Evolutionary conservation across 1,140 invertebrate genomes (phyloP), one percentile per base, ranked within the genome.

Genomic region (Melipona quadrifasciata): DNA sequence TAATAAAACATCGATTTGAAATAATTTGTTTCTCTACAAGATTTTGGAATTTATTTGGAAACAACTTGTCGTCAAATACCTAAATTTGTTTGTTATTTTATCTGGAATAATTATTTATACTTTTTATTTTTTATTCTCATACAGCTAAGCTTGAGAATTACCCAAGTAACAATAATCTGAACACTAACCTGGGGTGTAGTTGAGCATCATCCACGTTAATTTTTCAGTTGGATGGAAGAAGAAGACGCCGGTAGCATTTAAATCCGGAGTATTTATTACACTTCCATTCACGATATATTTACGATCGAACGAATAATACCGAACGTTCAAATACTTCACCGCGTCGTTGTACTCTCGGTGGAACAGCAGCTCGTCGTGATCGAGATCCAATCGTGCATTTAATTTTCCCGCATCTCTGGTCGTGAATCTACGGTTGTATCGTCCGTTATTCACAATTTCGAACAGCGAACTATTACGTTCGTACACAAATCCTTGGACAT

Each of bases 401-500:
- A 96, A 93, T 92, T 96, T 93, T 89, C 96, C 96, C 91, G 95
- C 93, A 92, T 97, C 95, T 89, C 96, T 92, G 55, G 96, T 93
- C 90, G 96, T 91, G 93, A 96, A 96, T 89, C 95, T 95, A 19
- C 96, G 94, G 82, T 95, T 95, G 84, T 97, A 97, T 65, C 93
- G 91, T 0, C 94, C 96, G 4, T 92, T 91, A 73, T 96, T 94
- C 70, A 94, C 90, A 0, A 95, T 95, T 58, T 93, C 90, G 12
- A 91, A 24, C 1, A 92, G 53, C 8, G 79, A 51, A 2, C 31
- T 68, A 21, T 86, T 34, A 51, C 86, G 72, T 76, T 91, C 92
- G 82, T 96, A 95, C 19, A 97, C 88, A 67, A 96, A 95, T 11
- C 96, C 96, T 72, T 95, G 95, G 65, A 96, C 95, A 85, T 96